These are phyloP conservation scores for Hylomyscus alleni DNA, from an alignment of 2,797 vertebrate genomes.

Conservation along the genomic window DNA sequence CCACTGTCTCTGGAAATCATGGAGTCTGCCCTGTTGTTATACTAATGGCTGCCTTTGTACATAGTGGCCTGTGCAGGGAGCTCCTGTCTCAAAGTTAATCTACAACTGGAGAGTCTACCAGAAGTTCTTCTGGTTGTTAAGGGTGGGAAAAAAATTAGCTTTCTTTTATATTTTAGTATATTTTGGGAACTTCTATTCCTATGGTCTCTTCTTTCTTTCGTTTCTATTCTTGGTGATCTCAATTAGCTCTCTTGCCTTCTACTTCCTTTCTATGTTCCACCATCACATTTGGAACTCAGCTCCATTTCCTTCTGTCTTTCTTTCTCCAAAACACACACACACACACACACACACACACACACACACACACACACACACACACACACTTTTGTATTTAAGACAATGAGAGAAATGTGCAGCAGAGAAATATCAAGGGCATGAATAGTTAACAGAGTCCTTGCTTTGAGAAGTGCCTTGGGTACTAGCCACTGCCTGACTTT, in stretches of 20 bases:
- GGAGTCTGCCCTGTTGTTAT: not conserved
- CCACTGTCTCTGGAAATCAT: not conserved
- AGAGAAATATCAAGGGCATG: not conserved
- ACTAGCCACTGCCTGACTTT: not conserved
- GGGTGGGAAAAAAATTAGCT: not conserved
- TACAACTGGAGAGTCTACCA: not conserved
- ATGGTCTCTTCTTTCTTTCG: not conserved
- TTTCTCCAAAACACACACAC: not conserved
- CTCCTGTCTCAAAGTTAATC: not conserved
- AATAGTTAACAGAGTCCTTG: not conserved
- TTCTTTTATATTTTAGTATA: not conserved
- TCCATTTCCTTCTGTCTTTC: not conserved
- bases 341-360: not conserved
- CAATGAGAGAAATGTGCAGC: not conserved
- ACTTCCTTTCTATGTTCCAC: not conserved
- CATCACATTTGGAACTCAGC: not conserved
- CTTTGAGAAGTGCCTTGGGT: not conserved
- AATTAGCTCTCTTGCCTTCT: not conserved
- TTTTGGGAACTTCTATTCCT: not conserved
- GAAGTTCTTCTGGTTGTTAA: not conserved
- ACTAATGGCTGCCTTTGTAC: not conserved
- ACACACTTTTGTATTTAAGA: slow-evolving; percentile 2
- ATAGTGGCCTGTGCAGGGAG: not conserved
- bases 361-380: not conserved
- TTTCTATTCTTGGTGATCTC: not conserved